phyloP scores from a whole-genome alignment of 2,888 invertebrate species.

The Mesopsocus fuscifrons region DNA sequence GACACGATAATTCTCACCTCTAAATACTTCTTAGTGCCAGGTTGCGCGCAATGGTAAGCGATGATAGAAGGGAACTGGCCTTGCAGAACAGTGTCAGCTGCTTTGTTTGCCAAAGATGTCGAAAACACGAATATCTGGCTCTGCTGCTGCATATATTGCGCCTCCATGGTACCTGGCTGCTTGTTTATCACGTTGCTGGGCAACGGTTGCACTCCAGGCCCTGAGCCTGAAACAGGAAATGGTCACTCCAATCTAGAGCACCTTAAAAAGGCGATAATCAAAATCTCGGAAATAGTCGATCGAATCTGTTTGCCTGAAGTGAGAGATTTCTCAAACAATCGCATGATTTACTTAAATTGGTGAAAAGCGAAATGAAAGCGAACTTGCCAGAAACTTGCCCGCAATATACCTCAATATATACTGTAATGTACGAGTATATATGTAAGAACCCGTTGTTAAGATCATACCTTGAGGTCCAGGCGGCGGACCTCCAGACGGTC shows the following conservation, averaged over 20 bases:
- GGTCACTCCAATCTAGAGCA: not conserved
- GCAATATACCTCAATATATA: too few relatives aligned
- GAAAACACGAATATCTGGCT: slow-evolving; percentile 97
- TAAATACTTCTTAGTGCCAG: slow-evolving; percentile 83
- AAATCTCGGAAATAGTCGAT: too few relatives aligned
- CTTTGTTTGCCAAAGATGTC: slow-evolving; percentile 82
- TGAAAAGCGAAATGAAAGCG: too few relatives aligned
- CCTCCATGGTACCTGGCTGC: slow-evolving; percentile 56
- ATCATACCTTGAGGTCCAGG: not conserved
- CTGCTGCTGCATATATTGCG: slow-evolving; percentile 84
- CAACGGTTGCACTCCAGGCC: slow-evolving; percentile 44
- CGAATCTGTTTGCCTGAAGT: too few relatives aligned
- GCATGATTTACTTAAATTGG: too few relatives aligned
- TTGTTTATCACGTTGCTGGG: slow-evolving; percentile 62
- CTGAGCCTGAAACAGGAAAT: not conserved
- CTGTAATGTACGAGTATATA: too few relatives aligned
- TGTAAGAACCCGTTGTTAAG: too few relatives aligned
- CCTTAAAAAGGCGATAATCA: not conserved
- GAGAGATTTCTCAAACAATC: too few relatives aligned
- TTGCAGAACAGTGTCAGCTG: slow-evolving; percentile 77
- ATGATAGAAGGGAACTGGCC: slow-evolving; percentile 85
- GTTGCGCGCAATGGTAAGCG: slow-evolving; percentile 88
- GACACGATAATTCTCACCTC: too few relatives aligned
- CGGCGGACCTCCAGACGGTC: not conserved
- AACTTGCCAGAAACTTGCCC: too few relatives aligned